phyloP scores from a whole-genome alignment of 2,797 vertebrate genomes.

The Pseudochirops cupreus region DNA sequence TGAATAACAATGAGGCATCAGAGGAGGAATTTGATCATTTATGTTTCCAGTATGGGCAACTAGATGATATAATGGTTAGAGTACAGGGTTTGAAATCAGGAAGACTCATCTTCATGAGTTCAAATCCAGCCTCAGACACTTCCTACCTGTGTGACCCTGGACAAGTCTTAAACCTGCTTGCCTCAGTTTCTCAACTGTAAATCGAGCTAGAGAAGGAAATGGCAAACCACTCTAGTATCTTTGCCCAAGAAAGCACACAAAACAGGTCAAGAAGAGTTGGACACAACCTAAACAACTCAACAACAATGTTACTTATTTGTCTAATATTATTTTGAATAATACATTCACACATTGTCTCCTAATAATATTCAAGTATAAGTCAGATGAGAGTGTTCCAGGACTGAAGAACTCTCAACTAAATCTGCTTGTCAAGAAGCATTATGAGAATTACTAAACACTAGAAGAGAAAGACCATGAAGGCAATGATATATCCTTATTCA shows the following conservation, averaged over 20 bases:
- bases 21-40: neutral
- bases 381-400: neutral
- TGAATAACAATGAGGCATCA: neutral
- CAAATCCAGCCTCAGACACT: neutral
- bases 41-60: neutral
- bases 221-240: too few species aligned
- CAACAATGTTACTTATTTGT: too few species aligned
- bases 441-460: neutral
- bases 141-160: neutral
- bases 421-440: neutral
- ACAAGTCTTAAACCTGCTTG: neutral
- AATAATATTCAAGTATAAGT: neutral
- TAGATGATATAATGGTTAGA: neutral
- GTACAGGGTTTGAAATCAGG: neutral
- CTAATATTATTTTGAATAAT: conserved; percentile 17
- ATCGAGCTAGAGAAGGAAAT: neutral
- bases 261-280: neutral
- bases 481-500: conserved; percentile 16
- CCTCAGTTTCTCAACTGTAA: neutral
- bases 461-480: neutral
- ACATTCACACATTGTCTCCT: conserved; percentile 1
- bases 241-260: too few species aligned
- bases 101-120: neutral
- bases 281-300: neutral
- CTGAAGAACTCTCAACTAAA: neutral